These are phyloP conservation scores for Crocodylus rhombifer DNA, from an alignment of 2,797 vertebrate genomes.

Conservation along the genomic window DNA sequence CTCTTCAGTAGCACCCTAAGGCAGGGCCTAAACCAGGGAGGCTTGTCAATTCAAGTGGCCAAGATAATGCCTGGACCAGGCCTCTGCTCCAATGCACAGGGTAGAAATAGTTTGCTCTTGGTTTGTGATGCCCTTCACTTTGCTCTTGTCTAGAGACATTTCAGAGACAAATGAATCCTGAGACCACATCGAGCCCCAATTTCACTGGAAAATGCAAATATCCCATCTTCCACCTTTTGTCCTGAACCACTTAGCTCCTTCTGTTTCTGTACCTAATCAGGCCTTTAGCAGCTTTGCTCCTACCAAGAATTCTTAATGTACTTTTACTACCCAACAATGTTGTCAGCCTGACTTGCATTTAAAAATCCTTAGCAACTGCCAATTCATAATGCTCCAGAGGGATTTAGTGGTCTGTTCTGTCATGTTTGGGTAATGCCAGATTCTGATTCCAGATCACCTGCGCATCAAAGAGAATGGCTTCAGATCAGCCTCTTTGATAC, in stretches of 20 bases:
- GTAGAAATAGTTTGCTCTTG: neutral
- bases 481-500: constrained; percentile 14
- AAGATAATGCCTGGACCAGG: too few relatives aligned
- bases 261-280: neutral
- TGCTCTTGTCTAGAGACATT: rapidly evolving
- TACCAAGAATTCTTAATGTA: neutral
- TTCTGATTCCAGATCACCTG: neutral
- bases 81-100: too few relatives aligned
- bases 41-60: too few relatives aligned
- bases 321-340: neutral
- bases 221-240: neutral
- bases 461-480: neutral
- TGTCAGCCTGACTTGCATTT: neutral
- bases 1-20: too few relatives aligned
- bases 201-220: neutral
- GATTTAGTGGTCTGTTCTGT: neutral
- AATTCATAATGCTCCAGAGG: constrained; percentile 3
- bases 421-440: neutral
- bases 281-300: neutral
- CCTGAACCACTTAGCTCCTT: rapidly evolving
- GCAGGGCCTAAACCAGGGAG: too few relatives aligned
- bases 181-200: neutral
- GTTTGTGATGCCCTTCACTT: neutral
- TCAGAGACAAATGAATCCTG: neutral
- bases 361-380: neutral